Conservation (phyloP, 2,888 invertebrate species). For the Tinea semifulvella region DNA sequence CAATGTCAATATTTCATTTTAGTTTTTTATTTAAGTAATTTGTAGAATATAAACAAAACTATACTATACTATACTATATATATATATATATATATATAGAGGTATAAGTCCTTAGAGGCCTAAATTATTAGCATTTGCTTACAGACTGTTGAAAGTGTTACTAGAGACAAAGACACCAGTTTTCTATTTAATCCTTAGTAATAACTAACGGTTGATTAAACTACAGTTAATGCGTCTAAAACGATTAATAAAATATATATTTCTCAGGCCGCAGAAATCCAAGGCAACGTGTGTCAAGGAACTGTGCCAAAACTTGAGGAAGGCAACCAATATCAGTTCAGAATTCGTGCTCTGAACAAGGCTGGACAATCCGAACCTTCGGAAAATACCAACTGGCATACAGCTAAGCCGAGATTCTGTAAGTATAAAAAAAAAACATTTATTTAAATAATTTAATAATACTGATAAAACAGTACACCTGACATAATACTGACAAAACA, state of each 20-base stretch:
- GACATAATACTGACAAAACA: too few relatives aligned
- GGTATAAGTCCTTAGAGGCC: too few relatives aligned
- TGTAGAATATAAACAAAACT: too few relatives aligned
- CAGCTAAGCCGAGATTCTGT: slow-evolving; percentile 88
- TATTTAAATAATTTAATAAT: background rate
- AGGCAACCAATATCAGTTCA: slow-evolving; percentile 95
- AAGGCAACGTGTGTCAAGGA: slow-evolving; percentile 85
- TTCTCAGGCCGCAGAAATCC: slow-evolving; percentile 75
- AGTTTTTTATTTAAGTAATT: slow-evolving; percentile 5
- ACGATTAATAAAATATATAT: background rate
- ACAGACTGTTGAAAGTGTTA: too few relatives aligned
- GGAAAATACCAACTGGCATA: slow-evolving; percentile 91
- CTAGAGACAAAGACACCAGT: too few relatives aligned
- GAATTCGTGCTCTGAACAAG: slow-evolving; percentile 93
- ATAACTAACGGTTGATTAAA: too few relatives aligned
- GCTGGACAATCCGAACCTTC: slow-evolving; percentile 93
- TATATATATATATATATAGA: too few relatives aligned
- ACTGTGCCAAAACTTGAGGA: slow-evolving; percentile 90
- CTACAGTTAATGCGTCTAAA: background rate
- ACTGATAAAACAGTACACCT: background rate
- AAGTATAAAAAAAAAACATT: slow-evolving; percentile 47
- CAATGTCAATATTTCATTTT: too few relatives aligned
- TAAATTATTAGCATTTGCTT: too few relatives aligned
- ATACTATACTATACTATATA: too few relatives aligned
- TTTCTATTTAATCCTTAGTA: too few relatives aligned